phyloP scores from a whole-genome alignment of 2,113 vertebrate genomes.

The Caranx melampygus region DNA sequence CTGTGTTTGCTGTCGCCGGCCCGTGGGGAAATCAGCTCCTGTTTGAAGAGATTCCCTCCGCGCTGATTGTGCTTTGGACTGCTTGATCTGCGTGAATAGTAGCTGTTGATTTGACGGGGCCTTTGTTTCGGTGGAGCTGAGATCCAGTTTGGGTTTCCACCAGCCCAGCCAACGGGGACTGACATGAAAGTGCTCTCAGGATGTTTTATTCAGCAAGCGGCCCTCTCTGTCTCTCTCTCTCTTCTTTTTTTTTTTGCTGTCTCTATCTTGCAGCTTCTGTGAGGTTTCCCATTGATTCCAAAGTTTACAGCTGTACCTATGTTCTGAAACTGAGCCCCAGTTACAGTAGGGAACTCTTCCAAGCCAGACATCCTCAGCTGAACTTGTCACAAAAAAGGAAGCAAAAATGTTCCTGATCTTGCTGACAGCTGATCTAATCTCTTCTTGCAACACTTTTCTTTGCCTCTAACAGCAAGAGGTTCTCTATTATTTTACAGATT shows the following conservation, averaged over 20 bases:
- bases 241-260: background rate
- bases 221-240: conserved; percentile 1
- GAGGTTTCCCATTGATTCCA: conserved; percentile 50
- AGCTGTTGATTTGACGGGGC: conserved; percentile 61
- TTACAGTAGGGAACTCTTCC: conserved; percentile 8
- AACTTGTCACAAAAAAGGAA: conserved; percentile 3
- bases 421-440: conserved; percentile 27
- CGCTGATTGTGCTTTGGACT: conserved; percentile 55
- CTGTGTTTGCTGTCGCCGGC: conserved; percentile 38
- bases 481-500: conserved; percentile 2
- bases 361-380: conserved; percentile 16
- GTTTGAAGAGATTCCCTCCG: conserved; percentile 66
- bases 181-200: conserved; percentile 67
- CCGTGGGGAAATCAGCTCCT: conserved; percentile 63
- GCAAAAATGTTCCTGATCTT: background rate
- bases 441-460: background rate
- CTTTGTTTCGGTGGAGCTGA: conserved; percentile 54
- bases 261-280: conserved; percentile 17
- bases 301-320: conserved; percentile 34
- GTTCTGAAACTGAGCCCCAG: background rate
- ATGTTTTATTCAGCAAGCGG: conserved; percentile 72
- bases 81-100: conserved; percentile 52
- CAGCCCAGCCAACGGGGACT: conserved; percentile 52
- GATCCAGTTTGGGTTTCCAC: conserved; percentile 68
- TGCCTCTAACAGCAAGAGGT: background rate